Percentiles rank a stretch among this genome's conserved stretches.
phyloP scores from a whole-genome alignment of 2,797 vertebrate genomes.

The Sebastes minor region DNA sequence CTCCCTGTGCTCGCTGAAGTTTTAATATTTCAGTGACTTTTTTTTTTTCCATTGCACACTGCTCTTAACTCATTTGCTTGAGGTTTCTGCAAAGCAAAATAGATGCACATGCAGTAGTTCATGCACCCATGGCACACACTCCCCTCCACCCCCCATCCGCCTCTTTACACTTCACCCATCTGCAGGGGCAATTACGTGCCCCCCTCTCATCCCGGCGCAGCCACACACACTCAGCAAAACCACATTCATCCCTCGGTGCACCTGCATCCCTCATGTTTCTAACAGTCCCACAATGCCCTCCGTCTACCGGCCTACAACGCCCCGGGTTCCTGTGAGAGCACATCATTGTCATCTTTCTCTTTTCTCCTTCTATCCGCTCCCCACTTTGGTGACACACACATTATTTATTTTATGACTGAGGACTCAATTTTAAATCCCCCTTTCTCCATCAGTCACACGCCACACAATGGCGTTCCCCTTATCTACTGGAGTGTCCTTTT shows the following conservation, averaged over 20 bases:
- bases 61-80: constrained; percentile 47
- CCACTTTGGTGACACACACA: constrained; percentile 71
- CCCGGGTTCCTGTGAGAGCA: constrained; percentile 69
- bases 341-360: constrained; percentile 69
- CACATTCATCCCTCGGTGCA: constrained; percentile 75
- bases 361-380: constrained; percentile 54
- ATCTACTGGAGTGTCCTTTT: constrained; percentile 80
- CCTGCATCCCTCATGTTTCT: constrained; percentile 74
- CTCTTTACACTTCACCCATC: constrained; percentile 72
- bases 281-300: constrained; percentile 73
- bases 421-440: constrained; percentile 79
- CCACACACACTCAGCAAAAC: constrained; percentile 74
- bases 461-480: constrained; percentile 78
- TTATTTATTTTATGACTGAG: constrained; percentile 81
- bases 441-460: constrained; percentile 79
- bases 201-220: constrained; percentile 57
- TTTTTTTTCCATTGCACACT: constrained; percentile 1
- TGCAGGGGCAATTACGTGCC: constrained; percentile 70
- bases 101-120: constrained; percentile 45
- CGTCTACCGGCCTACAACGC: constrained; percentile 57
- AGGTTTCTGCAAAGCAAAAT: constrained; percentile 59
- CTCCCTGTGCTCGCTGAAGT: constrained; percentile 38
- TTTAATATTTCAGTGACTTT: constrained; percentile 51
- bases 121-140: constrained; percentile 46
- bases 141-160: constrained; percentile 35